Base-by-base conservation (phyloP, 1,140 invertebrate genomes). In the Ceratoteleas bidentatus region DNA sequence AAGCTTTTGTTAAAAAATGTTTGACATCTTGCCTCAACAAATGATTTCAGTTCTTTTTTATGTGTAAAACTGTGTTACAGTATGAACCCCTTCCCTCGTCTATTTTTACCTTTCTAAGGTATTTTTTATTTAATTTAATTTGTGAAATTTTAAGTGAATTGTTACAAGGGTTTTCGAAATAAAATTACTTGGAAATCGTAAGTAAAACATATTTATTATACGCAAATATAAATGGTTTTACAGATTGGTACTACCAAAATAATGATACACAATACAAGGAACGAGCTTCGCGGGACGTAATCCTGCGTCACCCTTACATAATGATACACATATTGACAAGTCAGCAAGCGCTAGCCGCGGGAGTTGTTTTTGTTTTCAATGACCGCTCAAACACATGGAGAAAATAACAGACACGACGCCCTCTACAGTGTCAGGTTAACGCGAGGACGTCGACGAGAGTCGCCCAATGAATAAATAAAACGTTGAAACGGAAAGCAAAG, bases 211-310 rank as follows among this genome's bases (percentile, higher is more conserved):
- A 88, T 90, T 90, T 90, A 90, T 90, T 81, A 87, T 90, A 91
- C 90, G 88, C 87, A 91, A 90, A 90, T 90, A 90, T 90, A 90
- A 91, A 90, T 90, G 87, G 86, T 89, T 89, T 90, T 90, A 90
- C 89, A 91, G 84, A 85, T 83, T 90, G 86, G 85, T 87, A 87
- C 85, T 88, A 90, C 86, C 83, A 89, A 91, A 90, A 90, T 79
- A 91, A 89, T 76, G 79, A 83, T 86, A 89, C 84, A 90, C 84
- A 89, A 85, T 89, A 89, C 81, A 84, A 89, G 81, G 84, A 88
- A 87, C 65, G 85, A 85, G 85, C 85, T 82, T 11, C 82, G 82
- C 84, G 75, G 47, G 61, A 77, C 24, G 36, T n/a, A 14, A n/a
- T 68, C 68, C 60, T 57, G 58, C 54, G 57, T 61, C 14, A 52